phyloP scores from a whole-genome alignment of 2,113 vertebrate genomes.

The Vireo altiloquus region DNA sequence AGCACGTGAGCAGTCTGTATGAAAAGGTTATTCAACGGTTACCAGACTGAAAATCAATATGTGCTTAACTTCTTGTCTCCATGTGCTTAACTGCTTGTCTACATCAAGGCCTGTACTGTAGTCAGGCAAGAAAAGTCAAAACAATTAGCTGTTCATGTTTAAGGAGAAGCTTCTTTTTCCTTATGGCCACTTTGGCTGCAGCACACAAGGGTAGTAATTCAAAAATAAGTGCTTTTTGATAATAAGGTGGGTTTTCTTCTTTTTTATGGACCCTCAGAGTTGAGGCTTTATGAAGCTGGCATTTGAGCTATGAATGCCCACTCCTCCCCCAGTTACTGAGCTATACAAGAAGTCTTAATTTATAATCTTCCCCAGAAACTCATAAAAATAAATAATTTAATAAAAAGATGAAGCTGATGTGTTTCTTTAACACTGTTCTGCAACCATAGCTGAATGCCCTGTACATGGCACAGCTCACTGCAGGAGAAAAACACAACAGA shows the following conservation, averaged over 20 bases:
- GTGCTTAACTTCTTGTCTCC: background rate
- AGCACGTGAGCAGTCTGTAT: background rate
- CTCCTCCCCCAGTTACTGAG: background rate
- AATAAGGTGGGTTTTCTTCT: accelerated
- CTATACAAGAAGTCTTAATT: background rate
- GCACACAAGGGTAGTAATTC: background rate
- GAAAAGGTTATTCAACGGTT: background rate
- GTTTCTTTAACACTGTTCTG: background rate
- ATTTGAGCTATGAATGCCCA: background rate
- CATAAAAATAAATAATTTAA: background rate
- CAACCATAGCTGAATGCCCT: background rate
- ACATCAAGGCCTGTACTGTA: background rate
- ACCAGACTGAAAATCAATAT: background rate
- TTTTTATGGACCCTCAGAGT: background rate
- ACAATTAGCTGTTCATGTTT: background rate
- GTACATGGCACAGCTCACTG: background rate
- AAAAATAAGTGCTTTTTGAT: background rate
- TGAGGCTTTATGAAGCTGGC: background rate
- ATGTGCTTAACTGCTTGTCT: background rate
- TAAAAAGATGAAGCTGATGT: background rate
- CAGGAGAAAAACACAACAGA: background rate
- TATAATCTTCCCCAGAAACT: background rate
- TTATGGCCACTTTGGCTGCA: background rate
- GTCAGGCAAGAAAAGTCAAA: background rate
- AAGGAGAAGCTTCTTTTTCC: background rate